These are phyloP conservation scores for Lepidocolaptes lacrymiger DNA, from an alignment of 2,797 vertebrate genomes.

Conservation along the genomic window DNA sequence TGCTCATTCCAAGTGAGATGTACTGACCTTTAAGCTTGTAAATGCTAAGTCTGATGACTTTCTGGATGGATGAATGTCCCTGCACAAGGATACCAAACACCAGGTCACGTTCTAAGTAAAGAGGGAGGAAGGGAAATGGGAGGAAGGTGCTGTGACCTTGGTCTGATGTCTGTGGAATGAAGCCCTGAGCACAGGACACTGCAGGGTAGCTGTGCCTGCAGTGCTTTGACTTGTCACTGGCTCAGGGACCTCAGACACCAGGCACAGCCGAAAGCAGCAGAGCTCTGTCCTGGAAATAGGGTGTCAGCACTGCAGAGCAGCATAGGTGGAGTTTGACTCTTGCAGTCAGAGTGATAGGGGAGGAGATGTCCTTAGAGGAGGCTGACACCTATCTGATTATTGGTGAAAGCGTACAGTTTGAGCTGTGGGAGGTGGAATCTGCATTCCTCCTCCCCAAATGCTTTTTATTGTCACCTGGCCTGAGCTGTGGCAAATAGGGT, in stretches of 20 bases:
- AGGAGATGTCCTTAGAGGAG: background rate
- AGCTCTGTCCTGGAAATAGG: background rate
- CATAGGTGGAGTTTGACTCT: background rate
- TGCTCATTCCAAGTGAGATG: background rate
- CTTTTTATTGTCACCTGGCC: background rate
- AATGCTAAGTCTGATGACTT: background rate
- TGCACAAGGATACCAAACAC: background rate
- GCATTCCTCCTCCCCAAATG: background rate
- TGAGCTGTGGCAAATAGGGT: background rate
- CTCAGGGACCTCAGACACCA: background rate
- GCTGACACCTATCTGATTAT: background rate
- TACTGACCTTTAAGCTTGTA: background rate
- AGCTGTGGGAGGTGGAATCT: background rate
- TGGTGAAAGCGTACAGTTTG: background rate
- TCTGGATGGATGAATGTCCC: background rate
- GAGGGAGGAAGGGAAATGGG: background rate
- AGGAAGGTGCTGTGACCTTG: background rate
- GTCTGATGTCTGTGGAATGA: background rate
- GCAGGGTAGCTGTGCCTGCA: background rate
- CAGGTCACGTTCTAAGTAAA: background rate
- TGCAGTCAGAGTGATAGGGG: background rate
- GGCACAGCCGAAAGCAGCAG: background rate
- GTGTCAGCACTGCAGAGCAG: background rate
- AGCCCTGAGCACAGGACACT: background rate
- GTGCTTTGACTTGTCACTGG: background rate